Evolutionary conservation across 2,113 vertebrate genomes (phyloP), one percentile per base, ranked within the genome.

Genomic region (Ursus arctos): DNA sequence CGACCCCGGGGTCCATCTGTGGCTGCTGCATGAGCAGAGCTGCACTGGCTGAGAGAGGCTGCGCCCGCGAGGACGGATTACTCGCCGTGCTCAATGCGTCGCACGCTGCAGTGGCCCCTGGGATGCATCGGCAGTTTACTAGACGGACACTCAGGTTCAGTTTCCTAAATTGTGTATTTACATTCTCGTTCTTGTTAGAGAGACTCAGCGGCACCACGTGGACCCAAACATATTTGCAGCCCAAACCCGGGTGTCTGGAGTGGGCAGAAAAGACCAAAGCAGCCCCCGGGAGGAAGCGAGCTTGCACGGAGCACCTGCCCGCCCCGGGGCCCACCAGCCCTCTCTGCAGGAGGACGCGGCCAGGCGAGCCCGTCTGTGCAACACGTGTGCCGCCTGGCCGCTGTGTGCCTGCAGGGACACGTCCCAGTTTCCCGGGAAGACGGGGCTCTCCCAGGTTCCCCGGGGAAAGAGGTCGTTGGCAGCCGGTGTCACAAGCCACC

Each of bases 291-390:
- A 16, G 21, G 79, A 65, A 55, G 4, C 11, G 18, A 79, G 57
- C 67, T 19, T 47, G 47, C 18, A 49, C 0, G 0, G 19, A 61
- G 63, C 0, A 0, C 16, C 85, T 11, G 11, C 51, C 15, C 10
- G 2, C 4, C 12, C 22, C 1, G 40, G 63, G 65, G 36, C 9
- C 0, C 24, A 47, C 11, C 61, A 10, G 33, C n/a, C n/a, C 19
- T 40, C 71, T 61, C 22, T 8, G 33, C 16, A 31, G 11, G 59
- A 53, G 36, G 28, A 55, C 61, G 3, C 12, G 13, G 40, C 19
- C 47, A 13, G 63, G 33, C 11, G 18, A 53, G 59, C n/a, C 59
- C 59, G 4, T 63, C 65, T 8, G 18, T 2, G 55, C n/a, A 11
- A 9, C 36, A 0, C 6, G 33, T 4, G 10, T 7, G 33, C 12